These are phyloP conservation scores for Corythornis madagascariensis DNA, from an alignment of 2,113 vertebrate species.

Conservation along the genomic window DNA sequence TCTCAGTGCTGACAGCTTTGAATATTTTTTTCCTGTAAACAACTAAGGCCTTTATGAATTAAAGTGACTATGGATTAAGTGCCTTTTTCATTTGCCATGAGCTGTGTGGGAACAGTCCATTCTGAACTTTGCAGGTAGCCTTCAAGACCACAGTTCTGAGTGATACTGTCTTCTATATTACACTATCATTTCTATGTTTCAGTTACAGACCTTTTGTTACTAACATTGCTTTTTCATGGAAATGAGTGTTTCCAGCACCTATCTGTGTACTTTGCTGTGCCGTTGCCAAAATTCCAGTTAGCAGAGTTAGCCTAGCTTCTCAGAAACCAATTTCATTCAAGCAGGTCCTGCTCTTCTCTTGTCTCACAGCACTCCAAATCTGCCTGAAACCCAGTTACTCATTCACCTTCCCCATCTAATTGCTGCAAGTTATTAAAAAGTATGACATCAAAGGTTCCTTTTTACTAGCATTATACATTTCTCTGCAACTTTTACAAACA, in stretches of 20 bases:
- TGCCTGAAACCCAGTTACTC: neutral
- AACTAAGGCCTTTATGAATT: neutral
- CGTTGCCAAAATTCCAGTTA: neutral
- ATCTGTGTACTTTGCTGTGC: too few species aligned
- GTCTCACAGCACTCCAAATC: neutral
- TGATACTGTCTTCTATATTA: neutral
- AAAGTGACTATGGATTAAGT: neutral
- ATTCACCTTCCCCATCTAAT: neutral
- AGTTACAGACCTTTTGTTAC: neutral
- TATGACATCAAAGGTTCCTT: neutral
- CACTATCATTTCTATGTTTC: neutral
- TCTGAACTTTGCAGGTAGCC: neutral
- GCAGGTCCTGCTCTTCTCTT: neutral
- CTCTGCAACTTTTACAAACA: neutral
- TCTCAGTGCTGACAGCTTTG: neutral
- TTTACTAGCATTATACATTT: neutral
- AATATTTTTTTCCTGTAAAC: neutral
- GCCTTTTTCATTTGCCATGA: neutral
- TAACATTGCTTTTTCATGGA: fast-evolving
- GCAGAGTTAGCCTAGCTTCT: neutral
- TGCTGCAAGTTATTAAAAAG: neutral
- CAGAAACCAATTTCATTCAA: neutral
- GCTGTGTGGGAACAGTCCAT: neutral
- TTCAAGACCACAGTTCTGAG: neutral
- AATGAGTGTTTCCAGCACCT: neutral